Evolutionary conservation across 2,888 invertebrate species (phyloP).

Genomic region (Hydrotaea diabolus): DNA sequence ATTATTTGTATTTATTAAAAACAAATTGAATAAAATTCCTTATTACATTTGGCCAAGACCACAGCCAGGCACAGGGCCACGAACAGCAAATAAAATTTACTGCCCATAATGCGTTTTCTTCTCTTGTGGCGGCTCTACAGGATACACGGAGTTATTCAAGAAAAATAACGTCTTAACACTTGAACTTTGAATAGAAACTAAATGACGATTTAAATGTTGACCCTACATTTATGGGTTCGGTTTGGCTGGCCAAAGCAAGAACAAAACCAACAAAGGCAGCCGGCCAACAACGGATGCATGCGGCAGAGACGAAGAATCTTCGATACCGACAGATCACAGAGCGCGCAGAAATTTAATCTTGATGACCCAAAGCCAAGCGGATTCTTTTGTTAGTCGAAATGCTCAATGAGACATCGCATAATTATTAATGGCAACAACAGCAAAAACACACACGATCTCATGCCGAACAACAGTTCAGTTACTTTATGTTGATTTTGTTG

Average conservation of each 20-base stretch:
- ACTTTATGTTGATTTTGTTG: neutral
- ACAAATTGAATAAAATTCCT: conserved; percentile 10
- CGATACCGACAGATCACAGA: neutral
- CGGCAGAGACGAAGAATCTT: neutral
- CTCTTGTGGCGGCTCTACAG: neutral
- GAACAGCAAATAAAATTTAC: conserved; percentile 63
- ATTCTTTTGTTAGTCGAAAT: neutral
- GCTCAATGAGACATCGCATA: neutral
- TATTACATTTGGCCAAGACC: conserved; percentile 69
- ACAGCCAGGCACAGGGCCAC: conserved; percentile 46
- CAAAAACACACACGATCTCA: neutral
- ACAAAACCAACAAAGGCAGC: neutral
- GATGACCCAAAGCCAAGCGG: conserved; percentile 38
- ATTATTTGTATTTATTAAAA: neutral
- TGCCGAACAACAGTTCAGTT: neutral
- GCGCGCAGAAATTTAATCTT: conserved; percentile 13
- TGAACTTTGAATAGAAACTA: conserved; percentile 67
- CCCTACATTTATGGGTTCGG: conserved; percentile 76
- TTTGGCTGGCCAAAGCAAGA: conserved; percentile 61
- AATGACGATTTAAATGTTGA: conserved; percentile 61
- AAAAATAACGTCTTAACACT: conserved; percentile 27
- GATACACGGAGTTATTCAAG: neutral
- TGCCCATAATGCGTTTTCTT: conserved; percentile 71
- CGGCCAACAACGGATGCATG: neutral
- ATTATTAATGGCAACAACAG: conserved; percentile 8